phyloP scores from a whole-genome alignment of 1,140 invertebrate species.

The Drosophila ohnishii region DNA sequence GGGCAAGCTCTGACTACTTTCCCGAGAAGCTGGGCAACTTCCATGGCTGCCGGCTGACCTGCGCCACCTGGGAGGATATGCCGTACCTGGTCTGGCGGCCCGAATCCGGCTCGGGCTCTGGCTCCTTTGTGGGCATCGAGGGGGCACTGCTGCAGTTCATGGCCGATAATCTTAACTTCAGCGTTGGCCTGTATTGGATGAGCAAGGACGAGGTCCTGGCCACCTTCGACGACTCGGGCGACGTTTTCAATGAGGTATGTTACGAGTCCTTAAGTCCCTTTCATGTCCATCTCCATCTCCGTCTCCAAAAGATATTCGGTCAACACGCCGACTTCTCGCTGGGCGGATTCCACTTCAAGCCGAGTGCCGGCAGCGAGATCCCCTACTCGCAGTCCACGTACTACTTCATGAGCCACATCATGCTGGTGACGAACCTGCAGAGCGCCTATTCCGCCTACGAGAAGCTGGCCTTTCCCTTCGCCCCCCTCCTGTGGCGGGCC shows the following conservation, averaged over 20 bases:
- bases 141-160: conserved; percentile 68
- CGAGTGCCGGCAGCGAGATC: conserved; percentile 37
- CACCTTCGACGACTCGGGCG: conserved; percentile 67
- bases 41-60: conserved; percentile 63
- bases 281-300: background rate
- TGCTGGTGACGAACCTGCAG: conserved; percentile 69
- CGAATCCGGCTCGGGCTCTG: background rate
- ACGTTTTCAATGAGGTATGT: conserved; percentile 60
- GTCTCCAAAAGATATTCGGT: conserved; percentile 51
- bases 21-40: conserved; percentile 64
- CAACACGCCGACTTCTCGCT: conserved; percentile 62
- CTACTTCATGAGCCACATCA: conserved; percentile 77
- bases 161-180: conserved; percentile 68
- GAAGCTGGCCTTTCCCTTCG: conserved; percentile 70
- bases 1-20: conserved; percentile 39
- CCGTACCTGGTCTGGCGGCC: conserved; percentile 59
- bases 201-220: conserved; percentile 54
- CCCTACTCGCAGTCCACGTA: conserved; percentile 65
- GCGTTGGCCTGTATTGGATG: conserved; percentile 62
- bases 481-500: conserved; percentile 49
- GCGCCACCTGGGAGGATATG: conserved; percentile 79
- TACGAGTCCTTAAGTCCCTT: background rate
- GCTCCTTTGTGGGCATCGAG: conserved; percentile 65
- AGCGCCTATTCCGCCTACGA: conserved; percentile 70
- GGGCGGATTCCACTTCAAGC: conserved; percentile 73